These are phyloP conservation scores for Aythya baeri DNA, from an alignment of 2,113 vertebrate genomes.

Conservation along the genomic window DNA sequence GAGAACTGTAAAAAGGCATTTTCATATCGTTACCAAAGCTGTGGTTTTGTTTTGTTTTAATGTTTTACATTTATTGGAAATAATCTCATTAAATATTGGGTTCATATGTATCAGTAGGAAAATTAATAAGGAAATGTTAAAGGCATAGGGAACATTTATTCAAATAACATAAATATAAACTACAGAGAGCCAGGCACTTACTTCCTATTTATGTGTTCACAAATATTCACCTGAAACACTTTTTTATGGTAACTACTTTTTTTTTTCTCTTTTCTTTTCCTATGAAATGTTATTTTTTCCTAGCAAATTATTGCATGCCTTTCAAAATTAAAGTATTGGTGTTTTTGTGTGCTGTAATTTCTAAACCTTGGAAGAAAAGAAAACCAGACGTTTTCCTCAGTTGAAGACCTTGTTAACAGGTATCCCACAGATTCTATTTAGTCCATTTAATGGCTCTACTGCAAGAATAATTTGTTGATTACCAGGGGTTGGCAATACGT, in stretches of 20 bases:
- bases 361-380: conserved; percentile 11
- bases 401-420: conserved; percentile 48
- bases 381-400: neutral
- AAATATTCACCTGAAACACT: neutral
- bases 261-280: neutral
- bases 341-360: neutral
- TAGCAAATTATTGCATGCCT: neutral
- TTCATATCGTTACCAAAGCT: neutral
- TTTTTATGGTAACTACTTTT: neutral
- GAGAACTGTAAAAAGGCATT: neutral
- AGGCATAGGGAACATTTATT: neutral
- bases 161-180: neutral
- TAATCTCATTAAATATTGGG: neutral
- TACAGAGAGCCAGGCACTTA: neutral
- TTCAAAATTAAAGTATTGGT: neutral
- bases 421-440: conserved; percentile 43
- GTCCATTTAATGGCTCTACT: conserved; percentile 51
- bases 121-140: neutral
- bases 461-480: conserved; percentile 56
- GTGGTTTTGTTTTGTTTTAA: neutral
- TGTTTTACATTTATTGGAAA: neutral
- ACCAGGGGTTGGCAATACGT: conserved; percentile 55
- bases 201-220: neutral
- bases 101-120: neutral
- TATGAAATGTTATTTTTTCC: neutral